These are phyloP conservation scores for Idaea aversata DNA, from an alignment of 2,888 invertebrate species.

Conservation along the genomic window DNA sequence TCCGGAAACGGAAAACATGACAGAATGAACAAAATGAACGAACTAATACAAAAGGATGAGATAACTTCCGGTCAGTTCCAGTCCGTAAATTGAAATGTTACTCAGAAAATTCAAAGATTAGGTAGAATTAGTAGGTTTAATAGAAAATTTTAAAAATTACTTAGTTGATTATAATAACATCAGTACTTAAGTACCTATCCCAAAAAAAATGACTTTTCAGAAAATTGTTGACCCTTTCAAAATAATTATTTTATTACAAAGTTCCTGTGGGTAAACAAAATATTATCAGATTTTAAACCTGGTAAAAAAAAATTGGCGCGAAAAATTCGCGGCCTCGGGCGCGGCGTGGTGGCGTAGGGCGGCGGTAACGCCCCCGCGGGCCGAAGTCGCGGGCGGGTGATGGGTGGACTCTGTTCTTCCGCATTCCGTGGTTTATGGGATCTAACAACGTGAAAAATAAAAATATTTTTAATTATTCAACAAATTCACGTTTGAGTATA, in stretches of 20 bases:
- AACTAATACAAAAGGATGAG: neutral
- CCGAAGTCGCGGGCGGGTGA: constrained; percentile 69
- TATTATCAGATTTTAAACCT: neutral
- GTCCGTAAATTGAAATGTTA: too few relatives aligned
- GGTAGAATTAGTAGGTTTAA: too few relatives aligned
- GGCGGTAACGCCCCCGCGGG: constrained; percentile 76
- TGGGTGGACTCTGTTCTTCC: constrained; percentile 70
- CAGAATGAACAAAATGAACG: neutral
- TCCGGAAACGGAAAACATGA: neutral
- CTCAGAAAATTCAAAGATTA: too few relatives aligned
- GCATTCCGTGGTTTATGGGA: constrained; percentile 35
- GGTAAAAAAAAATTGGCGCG: constrained; percentile 44
- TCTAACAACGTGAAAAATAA: neutral
- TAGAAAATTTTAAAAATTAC: neutral
- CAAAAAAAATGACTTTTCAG: too few relatives aligned
- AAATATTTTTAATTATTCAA: neutral
- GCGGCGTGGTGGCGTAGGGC: constrained; percentile 58
- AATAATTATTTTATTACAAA: too few relatives aligned
- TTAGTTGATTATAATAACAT: neutral
- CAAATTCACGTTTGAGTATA: neutral
- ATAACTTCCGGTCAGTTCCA: neutral
- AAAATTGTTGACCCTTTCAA: too few relatives aligned
- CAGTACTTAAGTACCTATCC: too few relatives aligned
- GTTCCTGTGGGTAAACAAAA: too few relatives aligned
- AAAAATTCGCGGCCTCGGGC: constrained; percentile 54